Conservation (phyloP, 2,888 invertebrate species). For the Chrysomela aeneicollis region DNA sequence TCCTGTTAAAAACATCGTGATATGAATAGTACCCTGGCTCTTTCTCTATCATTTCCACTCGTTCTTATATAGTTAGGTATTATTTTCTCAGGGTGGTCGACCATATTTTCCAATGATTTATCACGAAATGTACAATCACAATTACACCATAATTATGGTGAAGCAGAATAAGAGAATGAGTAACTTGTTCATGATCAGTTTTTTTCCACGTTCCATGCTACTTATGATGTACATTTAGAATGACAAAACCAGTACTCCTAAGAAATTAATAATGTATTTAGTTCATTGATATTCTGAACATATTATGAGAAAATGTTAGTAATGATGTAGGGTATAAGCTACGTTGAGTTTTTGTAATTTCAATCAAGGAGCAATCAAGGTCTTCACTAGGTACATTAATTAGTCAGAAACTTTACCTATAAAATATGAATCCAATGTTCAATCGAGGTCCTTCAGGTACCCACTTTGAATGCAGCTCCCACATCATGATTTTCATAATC, state of each 20-base stretch:
- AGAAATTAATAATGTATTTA: slow-evolving; percentile 40
- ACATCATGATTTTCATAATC: no score
- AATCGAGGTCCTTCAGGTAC: no score
- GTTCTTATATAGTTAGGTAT: neutral
- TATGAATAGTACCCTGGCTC: neutral
- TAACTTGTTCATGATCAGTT: neutral
- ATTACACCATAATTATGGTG: slow-evolving; percentile 48
- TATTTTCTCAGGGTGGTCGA: slow-evolving; percentile 45
- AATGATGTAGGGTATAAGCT: slow-evolving; percentile 21
- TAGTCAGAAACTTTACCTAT: no score
- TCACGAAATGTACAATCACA: slow-evolving; percentile 41
- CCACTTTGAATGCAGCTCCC: no score
- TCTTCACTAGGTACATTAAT: neutral
- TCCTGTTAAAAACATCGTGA: no score
- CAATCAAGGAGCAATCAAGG: slow-evolving; percentile 2
- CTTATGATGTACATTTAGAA: slow-evolving; percentile 41
- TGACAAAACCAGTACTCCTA: slow-evolving; percentile 36
- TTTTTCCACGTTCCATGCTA: slow-evolving; percentile 17
- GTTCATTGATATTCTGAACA: slow-evolving; percentile 30
- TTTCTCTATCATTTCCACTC: neutral
- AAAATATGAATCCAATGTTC: no score
- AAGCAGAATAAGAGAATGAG: slow-evolving; percentile 9
- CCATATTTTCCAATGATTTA: slow-evolving; percentile 44
- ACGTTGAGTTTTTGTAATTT: slow-evolving; percentile 7
- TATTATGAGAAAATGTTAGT: slow-evolving; percentile 28